A percentile compares a stretch with the other conserved stretches of the same genome.
Conservation (phyloP, 2,797 vertebrate genomes). For the Poecilia gillii region DNA sequence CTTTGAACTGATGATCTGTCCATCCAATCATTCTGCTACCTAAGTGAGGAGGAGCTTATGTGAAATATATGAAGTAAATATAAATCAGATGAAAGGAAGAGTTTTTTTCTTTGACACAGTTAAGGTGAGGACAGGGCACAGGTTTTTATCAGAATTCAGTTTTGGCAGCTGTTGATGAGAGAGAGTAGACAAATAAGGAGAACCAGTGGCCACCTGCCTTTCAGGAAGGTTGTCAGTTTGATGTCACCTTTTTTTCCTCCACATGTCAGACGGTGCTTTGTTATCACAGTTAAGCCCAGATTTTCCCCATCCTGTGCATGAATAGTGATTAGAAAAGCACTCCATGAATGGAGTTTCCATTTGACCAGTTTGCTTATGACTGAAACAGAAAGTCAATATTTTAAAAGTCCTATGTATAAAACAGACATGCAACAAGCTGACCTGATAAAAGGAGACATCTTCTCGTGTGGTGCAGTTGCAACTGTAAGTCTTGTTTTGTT, state of each 20-base stretch:
- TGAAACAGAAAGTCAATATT: not conserved
- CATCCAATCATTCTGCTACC: not conserved
- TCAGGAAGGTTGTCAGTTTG: not conserved
- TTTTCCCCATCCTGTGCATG: not conserved
- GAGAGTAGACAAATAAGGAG: not conserved
- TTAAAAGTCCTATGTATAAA: not conserved
- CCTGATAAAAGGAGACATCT: not conserved
- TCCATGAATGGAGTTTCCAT: not conserved
- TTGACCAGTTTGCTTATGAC: not conserved
- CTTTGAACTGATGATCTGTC: not conserved
- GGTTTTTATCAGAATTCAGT: not conserved
- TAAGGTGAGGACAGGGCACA: not conserved
- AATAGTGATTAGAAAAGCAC: not conserved
- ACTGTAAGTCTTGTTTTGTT: no score
- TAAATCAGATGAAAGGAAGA: not conserved
- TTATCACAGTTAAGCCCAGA: not conserved
- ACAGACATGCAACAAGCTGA: not conserved
- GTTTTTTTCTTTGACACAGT: not conserved
- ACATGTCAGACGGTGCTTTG: not conserved
- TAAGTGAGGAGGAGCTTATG: not conserved
- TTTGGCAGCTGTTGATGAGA: not conserved
- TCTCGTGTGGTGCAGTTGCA: not conserved
- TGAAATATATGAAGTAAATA: not conserved
- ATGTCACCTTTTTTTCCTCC: not conserved
- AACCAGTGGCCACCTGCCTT: not conserved